Evolutionary conservation across 2,888 invertebrate species (phyloP).

Genomic region (Drosophila helvetica): DNA sequence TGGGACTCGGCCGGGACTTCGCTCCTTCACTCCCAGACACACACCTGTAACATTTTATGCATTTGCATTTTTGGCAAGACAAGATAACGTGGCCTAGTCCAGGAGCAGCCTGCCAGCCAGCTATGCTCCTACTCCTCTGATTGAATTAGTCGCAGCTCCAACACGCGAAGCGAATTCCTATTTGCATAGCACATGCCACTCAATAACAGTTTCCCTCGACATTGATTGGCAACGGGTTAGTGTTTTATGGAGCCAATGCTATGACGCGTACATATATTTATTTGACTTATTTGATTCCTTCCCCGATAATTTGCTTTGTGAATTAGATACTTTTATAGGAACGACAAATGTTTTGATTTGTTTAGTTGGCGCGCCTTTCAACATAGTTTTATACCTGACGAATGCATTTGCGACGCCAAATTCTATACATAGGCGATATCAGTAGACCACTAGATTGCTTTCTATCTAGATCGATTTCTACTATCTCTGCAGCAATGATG

Average conservation of each 20-base stretch:
- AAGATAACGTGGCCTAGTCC: slow-evolving; percentile 39
- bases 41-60: slow-evolving; percentile 51
- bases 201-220: slow-evolving; percentile 47
- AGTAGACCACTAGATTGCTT: too few species aligned
- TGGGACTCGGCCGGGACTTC: slow-evolving; percentile 36
- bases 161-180: slow-evolving; percentile 40
- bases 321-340: neutral
- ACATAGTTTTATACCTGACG: neutral
- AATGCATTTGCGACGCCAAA: neutral
- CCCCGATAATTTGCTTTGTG: neutral
- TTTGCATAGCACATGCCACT: slow-evolving; percentile 46
- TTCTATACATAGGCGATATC: too few species aligned
- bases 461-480: too few species aligned
- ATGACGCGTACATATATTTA: slow-evolving; percentile 29
- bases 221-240: slow-evolving; percentile 46
- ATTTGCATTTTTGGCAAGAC: slow-evolving; percentile 45
- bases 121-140: slow-evolving; percentile 30
- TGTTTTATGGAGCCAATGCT: slow-evolving; percentile 22
- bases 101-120: neutral
- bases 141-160: slow-evolving; percentile 38
- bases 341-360: neutral
- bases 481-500: too few species aligned
- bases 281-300: slow-evolving; percentile 20
- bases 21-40: slow-evolving; percentile 18
- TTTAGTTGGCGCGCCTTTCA: neutral